phyloP scores from a whole-genome alignment of 1,140 invertebrate species.

The Plectrocnemia conspersa region DNA sequence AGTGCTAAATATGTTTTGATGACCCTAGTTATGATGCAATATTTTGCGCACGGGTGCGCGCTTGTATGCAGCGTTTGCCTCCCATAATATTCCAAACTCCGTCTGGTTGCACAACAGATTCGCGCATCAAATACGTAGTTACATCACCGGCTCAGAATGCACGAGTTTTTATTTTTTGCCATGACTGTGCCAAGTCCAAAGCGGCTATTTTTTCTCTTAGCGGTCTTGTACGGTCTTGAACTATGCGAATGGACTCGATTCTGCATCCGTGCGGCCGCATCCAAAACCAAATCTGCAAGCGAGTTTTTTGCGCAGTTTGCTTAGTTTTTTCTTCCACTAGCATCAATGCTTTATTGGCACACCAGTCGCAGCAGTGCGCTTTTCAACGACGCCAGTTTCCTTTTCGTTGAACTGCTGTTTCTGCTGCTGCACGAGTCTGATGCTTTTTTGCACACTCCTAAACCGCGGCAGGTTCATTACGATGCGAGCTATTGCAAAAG shows the following conservation, averaged over 20 bases:
- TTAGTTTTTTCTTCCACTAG: slow-evolving; percentile 11
- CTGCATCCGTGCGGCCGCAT: slow-evolving; percentile 20
- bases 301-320: slow-evolving; percentile 16
- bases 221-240: slow-evolving; percentile 33
- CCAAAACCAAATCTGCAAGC: not conserved
- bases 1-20: no score
- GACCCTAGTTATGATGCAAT: slow-evolving; percentile 1
- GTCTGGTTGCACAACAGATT: slow-evolving; percentile 4
- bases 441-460: not conserved
- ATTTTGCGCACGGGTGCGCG: not conserved
- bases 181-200: no score
- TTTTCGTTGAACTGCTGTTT: slow-evolving; percentile 24
- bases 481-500: slow-evolving; percentile 32
- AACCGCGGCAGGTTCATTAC: slow-evolving; percentile 21
- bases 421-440: not conserved
- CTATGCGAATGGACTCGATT: slow-evolving; percentile 22
- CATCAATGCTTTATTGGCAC: no score
- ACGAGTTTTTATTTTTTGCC: slow-evolving; percentile 29
- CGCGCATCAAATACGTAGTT: slow-evolving; percentile 14
- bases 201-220: slow-evolving; percentile 22
- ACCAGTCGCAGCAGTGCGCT: slow-evolving; percentile 16
- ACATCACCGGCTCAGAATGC: slow-evolving; percentile 35
- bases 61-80: no score
- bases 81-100: no score
- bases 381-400: slow-evolving; percentile 25